These are phyloP conservation scores for Heliornis fulica DNA, from an alignment of 2,113 vertebrate genomes.

Conservation along the genomic window DNA sequence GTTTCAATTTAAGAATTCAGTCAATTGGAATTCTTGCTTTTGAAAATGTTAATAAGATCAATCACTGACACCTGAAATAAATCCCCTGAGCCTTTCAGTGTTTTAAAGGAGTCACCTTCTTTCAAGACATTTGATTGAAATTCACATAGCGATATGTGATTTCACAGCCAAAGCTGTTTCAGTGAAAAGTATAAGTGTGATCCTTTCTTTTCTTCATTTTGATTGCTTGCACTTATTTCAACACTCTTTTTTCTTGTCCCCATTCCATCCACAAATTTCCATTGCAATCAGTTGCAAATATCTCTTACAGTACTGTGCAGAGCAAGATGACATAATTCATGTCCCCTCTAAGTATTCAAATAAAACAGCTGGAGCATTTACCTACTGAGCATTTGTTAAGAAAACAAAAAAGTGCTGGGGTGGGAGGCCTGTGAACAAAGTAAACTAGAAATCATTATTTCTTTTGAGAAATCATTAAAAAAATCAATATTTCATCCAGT, in stretches of 20 bases:
- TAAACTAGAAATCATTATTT: not conserved
- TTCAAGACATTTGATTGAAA: constrained; percentile 24
- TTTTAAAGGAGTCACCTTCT: not conserved
- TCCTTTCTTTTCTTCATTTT: not conserved
- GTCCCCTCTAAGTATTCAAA: not conserved
- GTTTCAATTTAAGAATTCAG: constrained; percentile 19
- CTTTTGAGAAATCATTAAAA: not conserved
- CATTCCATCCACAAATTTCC: not conserved
- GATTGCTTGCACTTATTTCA: not conserved
- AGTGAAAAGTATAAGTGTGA: not conserved
- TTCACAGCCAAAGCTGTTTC: not conserved
- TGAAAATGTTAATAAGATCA: constrained; percentile 38
- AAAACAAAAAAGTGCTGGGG: too few species aligned
- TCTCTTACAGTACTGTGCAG: not conserved
- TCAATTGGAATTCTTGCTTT: not conserved
- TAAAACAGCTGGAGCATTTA: not conserved
- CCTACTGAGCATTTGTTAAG: not conserved
- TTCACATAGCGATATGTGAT: not conserved
- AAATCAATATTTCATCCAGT: not conserved
- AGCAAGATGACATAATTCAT: not conserved
- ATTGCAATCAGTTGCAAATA: not conserved
- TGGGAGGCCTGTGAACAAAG: not conserved
- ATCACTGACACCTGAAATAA: not conserved
- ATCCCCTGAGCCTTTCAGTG: not conserved
- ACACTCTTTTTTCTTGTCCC: not conserved